Base-by-base conservation (phyloP, 2,888 invertebrate genomes). In the Eupithecia inturbata region DNA sequence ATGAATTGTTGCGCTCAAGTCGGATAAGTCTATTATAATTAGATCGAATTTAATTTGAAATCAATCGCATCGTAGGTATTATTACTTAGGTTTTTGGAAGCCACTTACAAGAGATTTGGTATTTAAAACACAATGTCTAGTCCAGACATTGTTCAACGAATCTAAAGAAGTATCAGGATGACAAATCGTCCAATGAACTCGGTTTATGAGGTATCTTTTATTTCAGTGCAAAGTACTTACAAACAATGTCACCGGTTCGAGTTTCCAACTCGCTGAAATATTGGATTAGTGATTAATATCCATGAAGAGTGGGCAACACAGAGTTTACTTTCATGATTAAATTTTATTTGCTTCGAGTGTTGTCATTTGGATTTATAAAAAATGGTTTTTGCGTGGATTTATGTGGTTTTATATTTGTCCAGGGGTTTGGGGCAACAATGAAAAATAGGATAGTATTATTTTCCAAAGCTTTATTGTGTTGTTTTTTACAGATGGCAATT, bases 241-340 rank as follows among this genome's bases (percentile, higher is more conserved):
- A 45, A 67, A 41, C 67, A 68, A 26, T 68, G 49, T 31, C 67
- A 67, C 45, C 26, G n/a, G 67, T 68, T 68, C n/a, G 28, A 68
- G 31, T 68, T 68, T 31, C 12, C 67, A 49, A 49, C 49, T 68
- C 26, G 67, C 10, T 68, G 49, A 49, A 68, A 68, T 67, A 45
- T 67, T 39, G 41, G 28, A 41, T 67, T 39, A 67, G 26, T 67
- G 67, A 41, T 41, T 41, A 41, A 67, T 41, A 67, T 67, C 31
- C 36, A n/a, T 12, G 22, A 26, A 67, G 28, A 67, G 28, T 45
- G 41, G 26, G 57, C 57, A 67, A 64, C 64, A 64, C 64, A 4
- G 64, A 36, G 64, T 64, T 36, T 64, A 64, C 64, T 64, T 64
- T 62, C 19, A 31, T 62, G 62, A 62, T 62, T 62, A 62, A 62